A percentile compares a stretch with the other conserved stretches of the same genome.
phyloP scores from a whole-genome alignment of 2,888 invertebrate species.

The Protodeltote pygarga region DNA sequence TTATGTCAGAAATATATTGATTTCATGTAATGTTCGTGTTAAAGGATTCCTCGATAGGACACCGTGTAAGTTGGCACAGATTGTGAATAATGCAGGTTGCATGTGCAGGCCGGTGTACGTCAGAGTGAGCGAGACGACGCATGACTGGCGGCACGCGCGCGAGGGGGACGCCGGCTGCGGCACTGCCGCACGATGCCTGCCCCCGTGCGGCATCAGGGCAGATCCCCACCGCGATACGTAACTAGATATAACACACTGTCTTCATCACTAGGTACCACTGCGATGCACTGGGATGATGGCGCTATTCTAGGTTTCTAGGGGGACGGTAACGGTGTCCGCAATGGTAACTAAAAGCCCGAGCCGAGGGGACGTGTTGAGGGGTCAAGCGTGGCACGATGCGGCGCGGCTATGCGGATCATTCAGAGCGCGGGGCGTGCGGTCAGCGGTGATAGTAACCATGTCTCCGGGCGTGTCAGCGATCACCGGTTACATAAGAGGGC shows the following conservation, averaged over 20 bases:
- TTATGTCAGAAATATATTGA: conserved; percentile 27
- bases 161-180: conserved; percentile 75
- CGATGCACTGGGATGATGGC: conserved; percentile 44
- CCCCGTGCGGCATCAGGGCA: conserved; percentile 25
- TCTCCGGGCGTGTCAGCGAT: conserved; percentile 68
- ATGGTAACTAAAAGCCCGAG: conserved; percentile 34
- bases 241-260: conserved; percentile 39
- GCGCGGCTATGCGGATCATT: conserved; percentile 35
- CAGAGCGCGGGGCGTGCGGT: conserved; percentile 44
- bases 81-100: conserved; percentile 71
- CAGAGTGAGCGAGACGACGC: conserved; percentile 66
- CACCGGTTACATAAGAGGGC: conserved; percentile 70
- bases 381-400: conserved; percentile 43
- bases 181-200: conserved; percentile 52
- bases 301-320: conserved; percentile 34
- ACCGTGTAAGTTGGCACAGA: conserved; percentile 58
- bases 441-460: conserved; percentile 46
- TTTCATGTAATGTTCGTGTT: conserved; percentile 24
- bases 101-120: conserved; percentile 70
- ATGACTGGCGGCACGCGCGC: conserved; percentile 51
- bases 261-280: conserved; percentile 47
- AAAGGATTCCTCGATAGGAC: conserved; percentile 32
- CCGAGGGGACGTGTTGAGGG: conserved; percentile 29
- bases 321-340: conserved; percentile 17
- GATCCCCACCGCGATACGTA: conserved; percentile 35